Base-by-base conservation (phyloP, 2,113 vertebrate genomes). In the Brienomyrus longianalis region DNA sequence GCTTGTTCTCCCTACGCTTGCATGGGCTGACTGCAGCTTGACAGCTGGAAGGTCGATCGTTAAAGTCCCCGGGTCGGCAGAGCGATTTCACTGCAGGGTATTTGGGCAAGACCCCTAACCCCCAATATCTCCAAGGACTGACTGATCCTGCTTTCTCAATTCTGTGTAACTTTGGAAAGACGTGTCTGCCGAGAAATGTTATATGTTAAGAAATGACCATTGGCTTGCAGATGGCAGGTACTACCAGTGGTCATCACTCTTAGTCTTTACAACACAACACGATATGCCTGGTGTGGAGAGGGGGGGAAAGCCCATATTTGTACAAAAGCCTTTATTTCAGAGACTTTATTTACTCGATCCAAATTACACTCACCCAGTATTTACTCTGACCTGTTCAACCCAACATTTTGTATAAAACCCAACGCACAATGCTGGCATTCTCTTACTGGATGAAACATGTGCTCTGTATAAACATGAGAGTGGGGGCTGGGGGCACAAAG, bases 391-490 rank as follows among this genome's bases (percentile, higher is more conserved):
- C 83, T 70, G 52, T 88, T 90, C 86, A 91, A 80, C 77, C 43
- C 62, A 56, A 43, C 80, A 77, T 90, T 90, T 90, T 31, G 62
- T 54, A 45, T 59, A 90, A 91, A 15, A 59, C 56, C 52, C 85
- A 90, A 87, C 31, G 45, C n/a, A 88, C 86, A 89, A 85, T 77
- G n/a, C 54, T 35, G 83, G 74, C 23, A 27, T 83, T 89, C 83
- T 84, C 86, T 43, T 45, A 56, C 80, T 48, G 90, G 59, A 56
- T 21, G 31, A 39, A 70, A 50, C 83, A 86, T 88, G 85, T 92
- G 88, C 83, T 90, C 83, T 90, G 85, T 91, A 89, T 92, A 92
- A 93, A 92, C 84, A 91, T 19, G 48, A 50, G 6, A 52, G 50
- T 17, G 85, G 27, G 31, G 23, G 47, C 1, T 7, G 51, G 70